Conservation (phyloP, 2,797 vertebrate species). For the Xiphophorus birchmanni region DNA sequence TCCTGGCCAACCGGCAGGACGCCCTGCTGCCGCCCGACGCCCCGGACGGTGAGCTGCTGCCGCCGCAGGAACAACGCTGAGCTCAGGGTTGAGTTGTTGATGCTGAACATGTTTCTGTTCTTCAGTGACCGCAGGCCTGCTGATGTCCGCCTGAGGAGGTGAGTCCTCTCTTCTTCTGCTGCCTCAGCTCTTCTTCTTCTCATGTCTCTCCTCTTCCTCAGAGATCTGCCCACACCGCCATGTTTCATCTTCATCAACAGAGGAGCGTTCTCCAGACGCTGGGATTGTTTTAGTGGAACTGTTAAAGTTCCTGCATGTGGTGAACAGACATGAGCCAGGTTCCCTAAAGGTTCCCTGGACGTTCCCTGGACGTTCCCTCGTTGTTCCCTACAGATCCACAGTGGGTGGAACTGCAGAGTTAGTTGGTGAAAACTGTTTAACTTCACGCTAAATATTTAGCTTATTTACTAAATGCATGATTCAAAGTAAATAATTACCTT, state of each 20-base stretch:
- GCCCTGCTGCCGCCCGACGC: constrained; percentile 79
- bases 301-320: neutral
- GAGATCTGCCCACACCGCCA: neutral
- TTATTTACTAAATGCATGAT: too few relatives aligned
- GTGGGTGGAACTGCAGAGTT: too few relatives aligned
- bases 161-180: constrained; percentile 17
- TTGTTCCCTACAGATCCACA: too few relatives aligned
- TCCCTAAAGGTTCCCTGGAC: neutral
- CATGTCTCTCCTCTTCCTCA: neutral
- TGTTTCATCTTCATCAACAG: neutral
- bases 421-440: too few relatives aligned
- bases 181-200: too few relatives aligned
- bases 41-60: constrained; percentile 72
- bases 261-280: neutral
- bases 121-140: constrained; percentile 70
- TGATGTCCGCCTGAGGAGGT: constrained; percentile 67
- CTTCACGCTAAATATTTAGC: too few relatives aligned
- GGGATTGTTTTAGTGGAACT: neutral
- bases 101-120: constrained; percentile 14
- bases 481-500: too few relatives aligned
- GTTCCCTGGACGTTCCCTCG: too few relatives aligned
- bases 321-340: neutral
- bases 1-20: constrained; percentile 85
- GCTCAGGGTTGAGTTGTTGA: neutral
- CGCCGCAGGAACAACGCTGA: neutral